These are phyloP conservation scores for Tenebrio molitor DNA, from an alignment of 1,140 invertebrate species.

Conservation along the genomic window DNA sequence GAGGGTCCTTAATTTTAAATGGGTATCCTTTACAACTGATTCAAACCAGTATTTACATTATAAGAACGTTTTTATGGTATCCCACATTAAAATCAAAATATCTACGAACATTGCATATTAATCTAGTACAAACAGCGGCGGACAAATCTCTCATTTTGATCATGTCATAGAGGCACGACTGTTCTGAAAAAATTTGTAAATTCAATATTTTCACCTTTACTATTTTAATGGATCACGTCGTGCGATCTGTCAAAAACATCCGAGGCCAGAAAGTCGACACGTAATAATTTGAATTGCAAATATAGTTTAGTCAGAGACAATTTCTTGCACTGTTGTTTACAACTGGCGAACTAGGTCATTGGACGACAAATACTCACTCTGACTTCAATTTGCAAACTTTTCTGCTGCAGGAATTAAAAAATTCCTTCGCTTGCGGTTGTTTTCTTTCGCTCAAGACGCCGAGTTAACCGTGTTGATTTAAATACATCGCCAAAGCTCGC, in stretches of 20 bases:
- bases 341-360: slow-evolving; percentile 7
- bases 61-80: too few species aligned
- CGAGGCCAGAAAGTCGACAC: background rate
- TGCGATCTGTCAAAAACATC: background rate
- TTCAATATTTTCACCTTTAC: background rate
- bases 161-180: too few species aligned
- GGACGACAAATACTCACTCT: background rate
- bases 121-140: too few species aligned
- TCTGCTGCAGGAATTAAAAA: background rate
- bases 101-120: too few species aligned
- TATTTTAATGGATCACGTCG: background rate
- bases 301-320: background rate
- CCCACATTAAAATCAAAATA: too few species aligned
- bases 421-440: background rate
- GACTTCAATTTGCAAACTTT: background rate
- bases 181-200: too few species aligned
- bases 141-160: too few species aligned
- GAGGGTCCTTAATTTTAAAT: too few species aligned
- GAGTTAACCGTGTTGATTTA: slow-evolving; percentile 31
- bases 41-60: too few species aligned
- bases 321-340: slow-evolving; percentile 9
- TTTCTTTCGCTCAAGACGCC: slow-evolving; percentile 17
- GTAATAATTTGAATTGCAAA: slow-evolving; percentile 8
- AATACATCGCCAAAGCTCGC: slow-evolving; percentile 21
- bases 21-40: too few species aligned